Conservation (phyloP, 2,113 vertebrate species). For the Polypterus bichir region DNA sequence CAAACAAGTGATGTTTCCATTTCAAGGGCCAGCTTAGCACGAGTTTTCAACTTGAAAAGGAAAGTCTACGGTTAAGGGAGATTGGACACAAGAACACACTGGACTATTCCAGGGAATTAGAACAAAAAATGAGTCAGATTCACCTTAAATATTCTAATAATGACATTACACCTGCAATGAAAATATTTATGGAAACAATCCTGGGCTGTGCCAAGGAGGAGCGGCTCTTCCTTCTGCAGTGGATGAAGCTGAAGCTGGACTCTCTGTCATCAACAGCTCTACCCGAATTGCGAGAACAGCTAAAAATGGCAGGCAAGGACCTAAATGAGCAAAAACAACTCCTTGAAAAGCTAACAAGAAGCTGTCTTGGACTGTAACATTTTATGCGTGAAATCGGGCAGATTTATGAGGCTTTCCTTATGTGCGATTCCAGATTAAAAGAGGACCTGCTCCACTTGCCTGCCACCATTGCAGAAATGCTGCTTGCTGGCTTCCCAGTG, state of each 20-base stretch:
- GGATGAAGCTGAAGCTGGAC: slow-evolving; percentile 3
- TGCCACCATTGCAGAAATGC: slow-evolving; percentile 7
- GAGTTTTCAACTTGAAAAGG: slow-evolving; percentile 8
- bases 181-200: not conserved
- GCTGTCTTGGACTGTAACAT: slow-evolving; percentile 9
- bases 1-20: not conserved
- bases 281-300: not conserved
- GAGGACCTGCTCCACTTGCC: slow-evolving; percentile 2
- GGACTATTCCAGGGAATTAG: not conserved
- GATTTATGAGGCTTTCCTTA: slow-evolving; percentile 11
- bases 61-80: not conserved
- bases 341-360: slow-evolving; percentile 3
- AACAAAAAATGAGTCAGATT: not conserved
- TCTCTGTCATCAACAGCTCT: slow-evolving; percentile 1
- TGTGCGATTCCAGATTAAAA: not conserved
- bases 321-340: slow-evolving; percentile 6
- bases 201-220: not conserved
- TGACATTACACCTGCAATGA: slow-evolving; percentile 5
- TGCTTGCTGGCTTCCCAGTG: slow-evolving; percentile 15
- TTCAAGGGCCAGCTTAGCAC: slow-evolving; percentile 6
- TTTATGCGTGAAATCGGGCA: slow-evolving; percentile 17
- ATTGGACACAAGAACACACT: not conserved
- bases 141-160: not conserved
- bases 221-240: slow-evolving; percentile 3
- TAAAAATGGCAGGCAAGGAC: slow-evolving; percentile 5